A percentile compares a stretch with the other conserved stretches of the same genome.
These are phyloP conservation scores for Apamea crenata DNA, from an alignment of 2,888 invertebrate species.

Conservation along the genomic window DNA sequence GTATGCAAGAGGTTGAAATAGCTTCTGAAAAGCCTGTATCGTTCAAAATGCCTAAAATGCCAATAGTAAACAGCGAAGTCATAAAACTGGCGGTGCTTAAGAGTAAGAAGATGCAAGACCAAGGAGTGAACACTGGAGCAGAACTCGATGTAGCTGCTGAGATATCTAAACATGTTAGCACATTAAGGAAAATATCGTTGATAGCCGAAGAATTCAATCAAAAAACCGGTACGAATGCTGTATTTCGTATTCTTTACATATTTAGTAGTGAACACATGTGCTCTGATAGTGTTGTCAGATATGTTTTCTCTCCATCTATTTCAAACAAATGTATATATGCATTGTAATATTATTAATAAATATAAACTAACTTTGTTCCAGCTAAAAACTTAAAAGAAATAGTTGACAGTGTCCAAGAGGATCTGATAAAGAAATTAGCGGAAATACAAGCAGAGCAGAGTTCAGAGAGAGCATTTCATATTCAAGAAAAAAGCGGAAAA, in stretches of 20 bases:
- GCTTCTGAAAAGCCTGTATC: conserved; percentile 55
- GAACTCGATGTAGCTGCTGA: conserved; percentile 84
- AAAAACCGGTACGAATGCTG: conserved; percentile 81
- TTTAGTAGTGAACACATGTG: background rate
- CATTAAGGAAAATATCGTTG: conserved; percentile 84
- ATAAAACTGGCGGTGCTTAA: conserved; percentile 76
- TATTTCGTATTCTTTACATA: background rate
- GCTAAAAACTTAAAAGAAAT: conserved; percentile 88
- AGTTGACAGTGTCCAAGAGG: conserved; percentile 86
- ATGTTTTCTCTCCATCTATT: background rate
- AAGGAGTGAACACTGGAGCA: conserved; percentile 78
- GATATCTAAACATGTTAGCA: conserved; percentile 82
- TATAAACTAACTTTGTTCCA: conserved; percentile 66
- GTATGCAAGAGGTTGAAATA: conserved; percentile 59
- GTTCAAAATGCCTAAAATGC: conserved; percentile 86
- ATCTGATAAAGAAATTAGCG: conserved; percentile 84
- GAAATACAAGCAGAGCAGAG: conserved; percentile 80
- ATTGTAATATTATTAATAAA: background rate
- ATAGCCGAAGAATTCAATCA: conserved; percentile 89
- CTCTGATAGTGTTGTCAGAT: background rate
- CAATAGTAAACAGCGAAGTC: conserved; percentile 80
- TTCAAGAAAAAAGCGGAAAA: conserved; percentile 47
- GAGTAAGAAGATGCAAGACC: conserved; percentile 74
- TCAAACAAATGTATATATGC: background rate
- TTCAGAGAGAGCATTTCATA: conserved; percentile 54